Conservation (phyloP, 1,140 invertebrate genomes). For the Drosophila parabipectinata region DNA sequence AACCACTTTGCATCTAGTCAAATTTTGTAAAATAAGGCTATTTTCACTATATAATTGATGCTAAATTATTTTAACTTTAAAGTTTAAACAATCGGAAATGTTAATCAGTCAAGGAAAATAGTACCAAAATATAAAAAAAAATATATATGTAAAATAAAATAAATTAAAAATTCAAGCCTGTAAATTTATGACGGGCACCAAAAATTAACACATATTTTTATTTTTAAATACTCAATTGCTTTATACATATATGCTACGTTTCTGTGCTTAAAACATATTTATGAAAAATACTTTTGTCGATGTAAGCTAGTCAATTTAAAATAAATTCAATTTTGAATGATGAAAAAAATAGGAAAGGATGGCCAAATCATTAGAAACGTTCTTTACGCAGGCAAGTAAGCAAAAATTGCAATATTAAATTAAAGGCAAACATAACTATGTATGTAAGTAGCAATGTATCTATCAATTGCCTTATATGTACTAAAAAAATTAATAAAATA, state of each 20-base stretch:
- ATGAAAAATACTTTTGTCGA: conserved; percentile 17
- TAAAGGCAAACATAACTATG: conserved; percentile 25
- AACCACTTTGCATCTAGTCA: conserved; percentile 40
- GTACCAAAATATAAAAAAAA: background rate
- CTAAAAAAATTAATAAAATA: conserved; percentile 1
- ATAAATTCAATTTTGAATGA: conserved; percentile 39
- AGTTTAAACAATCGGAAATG: background rate
- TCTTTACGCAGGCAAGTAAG: conserved; percentile 37
- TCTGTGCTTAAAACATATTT: conserved; percentile 13
- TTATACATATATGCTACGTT: conserved; percentile 7
- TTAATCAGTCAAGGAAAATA: background rate
- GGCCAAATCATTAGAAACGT: conserved; percentile 32
- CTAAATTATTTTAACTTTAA: background rate
- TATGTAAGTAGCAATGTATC: conserved; percentile 17
- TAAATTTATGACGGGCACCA: background rate
- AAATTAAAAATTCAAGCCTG: background rate
- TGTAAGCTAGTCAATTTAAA: conserved; percentile 56
- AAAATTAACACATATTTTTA: background rate
- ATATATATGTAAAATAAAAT: background rate
- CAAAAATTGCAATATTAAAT: conserved; percentile 53
- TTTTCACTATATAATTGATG: conserved; percentile 3
- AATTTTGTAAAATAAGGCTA: conserved; percentile 31
- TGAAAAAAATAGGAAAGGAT: conserved; percentile 4
- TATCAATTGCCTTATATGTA: conserved; percentile 14
- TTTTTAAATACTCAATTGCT: conserved; percentile 30